Percentiles rank a stretch among this genome's conserved stretches.
These are phyloP conservation scores for Garrulus glandarius DNA, from an alignment of 2,797 vertebrate genomes.

Conservation along the genomic window DNA sequence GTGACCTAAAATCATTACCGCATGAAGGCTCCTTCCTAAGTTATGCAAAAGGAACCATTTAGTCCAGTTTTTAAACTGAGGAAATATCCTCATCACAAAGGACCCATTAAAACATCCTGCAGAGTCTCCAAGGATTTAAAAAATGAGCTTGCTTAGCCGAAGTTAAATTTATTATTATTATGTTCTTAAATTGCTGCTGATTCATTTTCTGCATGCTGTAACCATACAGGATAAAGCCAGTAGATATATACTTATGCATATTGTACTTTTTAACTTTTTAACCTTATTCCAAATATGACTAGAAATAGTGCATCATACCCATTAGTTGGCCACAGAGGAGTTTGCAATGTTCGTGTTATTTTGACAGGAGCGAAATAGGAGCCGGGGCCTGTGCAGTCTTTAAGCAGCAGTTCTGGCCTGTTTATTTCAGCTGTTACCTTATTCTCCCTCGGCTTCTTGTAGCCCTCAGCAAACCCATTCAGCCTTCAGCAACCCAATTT, in stretches of 20 bases:
- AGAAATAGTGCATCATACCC: background rate
- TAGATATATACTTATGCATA: background rate
- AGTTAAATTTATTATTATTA: conserved; percentile 46
- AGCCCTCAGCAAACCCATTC: background rate
- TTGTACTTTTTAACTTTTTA: background rate
- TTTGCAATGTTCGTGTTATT: background rate
- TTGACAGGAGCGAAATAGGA: background rate
- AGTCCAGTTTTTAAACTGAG: conserved; percentile 13
- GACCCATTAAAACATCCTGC: conserved; percentile 30
- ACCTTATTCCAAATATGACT: background rate
- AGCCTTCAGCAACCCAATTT: background rate
- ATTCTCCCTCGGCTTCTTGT: background rate
- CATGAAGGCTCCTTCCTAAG: background rate
- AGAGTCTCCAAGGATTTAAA: conserved; percentile 28
- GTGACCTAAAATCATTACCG: conserved; percentile 40
- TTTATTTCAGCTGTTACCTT: background rate
- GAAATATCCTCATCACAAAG: conserved; percentile 48
- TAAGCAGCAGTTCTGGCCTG: background rate
- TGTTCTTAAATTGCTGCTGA: conserved; percentile 8
- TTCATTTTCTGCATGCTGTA: conserved; percentile 31
- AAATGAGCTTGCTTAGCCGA: background rate
- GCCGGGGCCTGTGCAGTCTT: background rate
- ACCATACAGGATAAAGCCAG: background rate
- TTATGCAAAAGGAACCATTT: conserved; percentile 44
- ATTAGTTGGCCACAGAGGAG: background rate